phyloP scores from a whole-genome alignment of 2,888 invertebrate species.

The Shargacucullia verbasci region DNA sequence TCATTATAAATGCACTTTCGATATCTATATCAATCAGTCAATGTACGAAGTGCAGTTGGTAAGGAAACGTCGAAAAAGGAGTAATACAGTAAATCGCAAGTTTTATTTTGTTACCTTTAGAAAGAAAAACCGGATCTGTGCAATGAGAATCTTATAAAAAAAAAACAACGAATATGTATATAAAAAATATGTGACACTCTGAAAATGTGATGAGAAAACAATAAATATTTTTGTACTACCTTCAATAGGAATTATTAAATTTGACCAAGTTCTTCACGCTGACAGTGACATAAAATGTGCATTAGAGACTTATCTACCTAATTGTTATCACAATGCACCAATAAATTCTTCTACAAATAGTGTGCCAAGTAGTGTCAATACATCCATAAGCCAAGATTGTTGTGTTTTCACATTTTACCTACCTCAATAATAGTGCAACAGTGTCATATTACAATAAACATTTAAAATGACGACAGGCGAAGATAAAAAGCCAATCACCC shows the following conservation, averaged over 20 bases:
- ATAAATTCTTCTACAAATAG: constrained; percentile 40
- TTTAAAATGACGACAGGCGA: constrained; percentile 38
- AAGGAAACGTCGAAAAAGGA: too few relatives aligned
- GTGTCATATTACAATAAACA: constrained; percentile 14
- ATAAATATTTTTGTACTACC: not conserved
- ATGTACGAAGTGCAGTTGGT: too few relatives aligned
- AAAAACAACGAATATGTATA: too few relatives aligned
- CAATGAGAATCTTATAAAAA: constrained; percentile 1
- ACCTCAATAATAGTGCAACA: constrained; percentile 26
- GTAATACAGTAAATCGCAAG: too few relatives aligned
- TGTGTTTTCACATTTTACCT: constrained; percentile 25
- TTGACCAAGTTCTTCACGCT: not conserved
- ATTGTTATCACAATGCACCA: constrained; percentile 39
- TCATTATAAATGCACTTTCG: too few relatives aligned
- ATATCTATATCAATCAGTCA: too few relatives aligned
- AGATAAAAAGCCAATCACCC: constrained; percentile 38
- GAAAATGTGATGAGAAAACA: not conserved
- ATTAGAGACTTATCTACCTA: constrained; percentile 30
- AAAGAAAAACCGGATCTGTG: constrained; percentile 18
- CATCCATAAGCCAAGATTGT: constrained; percentile 32
- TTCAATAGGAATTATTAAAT: not conserved
- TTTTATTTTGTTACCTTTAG: too few relatives aligned
- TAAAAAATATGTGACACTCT: too few relatives aligned
- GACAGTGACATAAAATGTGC: constrained; percentile 15
- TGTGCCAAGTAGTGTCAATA: constrained; percentile 47